Evolutionary conservation across 2,113 vertebrate genomes (phyloP).

Genomic region (Cephalophus harveyi): DNA sequence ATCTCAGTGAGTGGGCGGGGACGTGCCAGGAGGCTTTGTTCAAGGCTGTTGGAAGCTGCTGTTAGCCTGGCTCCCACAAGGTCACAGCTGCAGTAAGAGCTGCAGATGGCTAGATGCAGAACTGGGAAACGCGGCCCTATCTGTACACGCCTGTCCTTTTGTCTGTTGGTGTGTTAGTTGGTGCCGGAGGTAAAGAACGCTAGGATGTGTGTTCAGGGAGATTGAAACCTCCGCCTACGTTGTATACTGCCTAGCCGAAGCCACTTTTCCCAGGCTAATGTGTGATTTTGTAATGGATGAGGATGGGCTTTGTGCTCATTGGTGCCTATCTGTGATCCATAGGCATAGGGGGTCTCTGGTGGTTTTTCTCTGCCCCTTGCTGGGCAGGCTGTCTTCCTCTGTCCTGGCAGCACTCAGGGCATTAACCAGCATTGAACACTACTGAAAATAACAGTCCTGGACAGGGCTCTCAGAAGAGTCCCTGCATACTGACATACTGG

Average conservation of each 20-base stretch:
- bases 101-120: conserved; percentile 17
- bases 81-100: conserved; percentile 68
- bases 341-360: not conserved
- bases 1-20: not conserved
- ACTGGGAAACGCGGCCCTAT: conserved; percentile 27
- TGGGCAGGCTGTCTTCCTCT: conserved; percentile 49
- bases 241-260: not conserved
- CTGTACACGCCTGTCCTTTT: not conserved
- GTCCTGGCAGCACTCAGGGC: conserved; percentile 34
- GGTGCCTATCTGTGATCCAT: conserved; percentile 42
- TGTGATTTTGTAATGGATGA: conserved; percentile 49
- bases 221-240: conserved; percentile 25
- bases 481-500: not conserved
- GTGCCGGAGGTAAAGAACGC: conserved; percentile 51
- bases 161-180: not conserved
- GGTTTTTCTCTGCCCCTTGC: not conserved
- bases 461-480: not conserved
- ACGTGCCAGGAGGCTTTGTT: not conserved
- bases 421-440: not conserved
- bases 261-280: conserved; percentile 47
- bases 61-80: conserved; percentile 63
- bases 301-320: conserved; percentile 60
- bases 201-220: conserved; percentile 66
- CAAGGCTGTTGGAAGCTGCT: conserved; percentile 69
- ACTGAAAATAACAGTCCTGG: not conserved